Evolutionary conservation across 2,888 invertebrate genomes (phyloP).

Genomic region (Erpobdella octoculata): DNA sequence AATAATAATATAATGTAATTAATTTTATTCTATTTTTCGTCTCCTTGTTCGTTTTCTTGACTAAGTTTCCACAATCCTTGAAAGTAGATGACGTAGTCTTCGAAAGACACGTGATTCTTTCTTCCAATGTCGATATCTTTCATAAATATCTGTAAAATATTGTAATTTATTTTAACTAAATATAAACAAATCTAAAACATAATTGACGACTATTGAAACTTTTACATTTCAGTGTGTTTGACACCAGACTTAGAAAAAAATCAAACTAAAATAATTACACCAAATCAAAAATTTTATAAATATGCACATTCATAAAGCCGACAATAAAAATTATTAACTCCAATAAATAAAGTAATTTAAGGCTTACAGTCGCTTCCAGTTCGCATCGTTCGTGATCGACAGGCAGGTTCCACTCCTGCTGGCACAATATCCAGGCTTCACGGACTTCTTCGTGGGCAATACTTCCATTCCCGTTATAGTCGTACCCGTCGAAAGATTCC

Average conservation of each 20-base stretch:
- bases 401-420: constrained; percentile 19
- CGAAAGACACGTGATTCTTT: constrained; percentile 2
- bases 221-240: background rate
- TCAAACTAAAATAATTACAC: background rate
- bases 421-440: constrained; percentile 24
- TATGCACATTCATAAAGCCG: too few species aligned
- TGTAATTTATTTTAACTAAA: too few species aligned
- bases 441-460: constrained; percentile 23
- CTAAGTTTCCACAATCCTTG: constrained; percentile 18
- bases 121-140: constrained; percentile 17
- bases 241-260: background rate
- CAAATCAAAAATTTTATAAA: background rate
- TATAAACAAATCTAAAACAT: too few species aligned
- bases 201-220: background rate
- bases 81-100: constrained; percentile 24
- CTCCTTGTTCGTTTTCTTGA: background rate
- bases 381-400: constrained; percentile 15
- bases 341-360: too few species aligned
- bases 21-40: background rate
- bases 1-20: background rate
- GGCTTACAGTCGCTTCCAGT: constrained; percentile 22
- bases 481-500: constrained; percentile 23
- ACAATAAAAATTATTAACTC: too few species aligned
- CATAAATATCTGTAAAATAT: constrained; percentile 19
- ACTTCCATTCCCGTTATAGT: constrained; percentile 24